Conservation (phyloP, 2,113 vertebrate species). For the Mus musculus region DNA sequence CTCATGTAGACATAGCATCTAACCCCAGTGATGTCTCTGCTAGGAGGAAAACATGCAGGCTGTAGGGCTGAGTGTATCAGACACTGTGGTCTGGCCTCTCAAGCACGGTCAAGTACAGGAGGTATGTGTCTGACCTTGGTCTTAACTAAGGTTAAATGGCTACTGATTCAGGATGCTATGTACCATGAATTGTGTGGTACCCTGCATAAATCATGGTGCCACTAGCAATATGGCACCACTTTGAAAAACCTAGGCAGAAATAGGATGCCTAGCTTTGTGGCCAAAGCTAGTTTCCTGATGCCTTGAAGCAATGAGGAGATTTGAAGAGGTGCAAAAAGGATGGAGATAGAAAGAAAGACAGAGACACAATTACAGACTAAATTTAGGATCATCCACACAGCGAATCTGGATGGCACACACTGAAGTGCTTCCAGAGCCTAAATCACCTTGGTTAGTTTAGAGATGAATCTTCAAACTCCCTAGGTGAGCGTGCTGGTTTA, state of each 20-base stretch:
- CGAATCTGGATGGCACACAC: conserved; percentile 14
- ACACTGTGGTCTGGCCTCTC: not conserved
- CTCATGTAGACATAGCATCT: not conserved
- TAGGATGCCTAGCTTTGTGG: not conserved
- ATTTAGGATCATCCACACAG: conserved; percentile 23
- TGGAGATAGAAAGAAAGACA: not conserved
- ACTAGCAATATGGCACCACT: not conserved
- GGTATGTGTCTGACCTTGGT: not conserved
- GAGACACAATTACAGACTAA: conserved; percentile 28
- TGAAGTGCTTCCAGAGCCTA: conserved; percentile 13
- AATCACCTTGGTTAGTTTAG: conserved; percentile 41
- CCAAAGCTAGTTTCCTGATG: not conserved
- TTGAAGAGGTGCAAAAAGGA: not conserved
- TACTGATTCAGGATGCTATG: not conserved
- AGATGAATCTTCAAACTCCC: conserved; percentile 57
- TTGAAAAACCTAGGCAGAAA: not conserved
- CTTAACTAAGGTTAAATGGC: not conserved
- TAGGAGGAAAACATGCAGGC: not conserved
- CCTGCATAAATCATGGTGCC: not conserved
- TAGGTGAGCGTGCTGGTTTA: conserved; percentile 27
- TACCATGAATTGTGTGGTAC: not conserved
- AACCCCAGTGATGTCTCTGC: not conserved
- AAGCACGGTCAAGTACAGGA: not conserved
- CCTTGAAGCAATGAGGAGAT: not conserved
- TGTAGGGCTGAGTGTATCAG: not conserved